Evolutionary conservation across 2,797 vertebrate genomes (phyloP).

Genomic region (Sciurus vulgaris): DNA sequence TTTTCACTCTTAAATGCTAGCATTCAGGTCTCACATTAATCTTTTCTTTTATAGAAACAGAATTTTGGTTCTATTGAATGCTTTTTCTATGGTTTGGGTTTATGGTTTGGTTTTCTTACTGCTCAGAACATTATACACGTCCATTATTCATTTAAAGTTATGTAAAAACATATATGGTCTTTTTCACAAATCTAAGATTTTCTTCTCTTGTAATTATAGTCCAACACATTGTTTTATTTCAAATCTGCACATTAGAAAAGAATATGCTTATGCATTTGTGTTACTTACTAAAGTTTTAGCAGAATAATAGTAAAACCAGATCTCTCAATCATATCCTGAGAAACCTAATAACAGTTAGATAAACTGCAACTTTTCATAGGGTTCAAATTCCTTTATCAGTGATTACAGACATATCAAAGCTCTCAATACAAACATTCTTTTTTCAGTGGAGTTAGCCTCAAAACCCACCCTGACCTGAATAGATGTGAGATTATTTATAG

Average conservation of each 20-base stretch:
- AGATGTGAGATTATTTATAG: background rate
- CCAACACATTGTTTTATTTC: background rate
- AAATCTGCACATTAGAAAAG: background rate
- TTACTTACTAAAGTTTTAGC: background rate
- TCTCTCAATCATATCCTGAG: background rate
- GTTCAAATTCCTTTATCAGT: background rate
- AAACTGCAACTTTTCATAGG: background rate
- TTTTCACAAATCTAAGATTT: background rate
- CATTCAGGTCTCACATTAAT: background rate
- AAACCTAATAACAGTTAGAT: background rate
- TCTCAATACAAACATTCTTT: background rate
- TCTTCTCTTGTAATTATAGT: background rate
- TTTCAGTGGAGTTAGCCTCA: background rate
- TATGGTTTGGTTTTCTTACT: background rate
- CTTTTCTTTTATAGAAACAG: background rate
- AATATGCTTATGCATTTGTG: background rate
- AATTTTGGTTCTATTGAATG: background rate
- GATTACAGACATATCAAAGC: background rate
- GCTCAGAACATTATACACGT: rapidly evolving
- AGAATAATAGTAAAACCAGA: background rate
- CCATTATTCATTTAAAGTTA: background rate
- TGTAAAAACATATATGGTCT: background rate
- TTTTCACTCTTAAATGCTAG: background rate
- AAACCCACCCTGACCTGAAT: background rate
- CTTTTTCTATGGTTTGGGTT: background rate